phyloP scores from a whole-genome alignment of 2,888 invertebrate species.

The Helicoverpa assulta region DNA sequence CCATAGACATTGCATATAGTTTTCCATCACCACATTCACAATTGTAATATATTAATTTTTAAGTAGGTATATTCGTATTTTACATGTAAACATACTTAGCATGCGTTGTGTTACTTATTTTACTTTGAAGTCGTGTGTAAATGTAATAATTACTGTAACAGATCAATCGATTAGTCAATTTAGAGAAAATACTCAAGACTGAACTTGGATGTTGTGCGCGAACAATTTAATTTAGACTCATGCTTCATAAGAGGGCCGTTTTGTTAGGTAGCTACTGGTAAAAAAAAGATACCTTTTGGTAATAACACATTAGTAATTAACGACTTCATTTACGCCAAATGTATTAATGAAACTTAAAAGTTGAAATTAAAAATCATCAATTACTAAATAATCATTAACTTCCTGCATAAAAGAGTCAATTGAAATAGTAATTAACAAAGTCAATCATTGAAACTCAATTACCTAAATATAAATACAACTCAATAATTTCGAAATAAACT shows the following conservation, averaged over 20 bases:
- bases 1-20: constrained; percentile 15
- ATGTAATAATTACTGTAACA: constrained; percentile 62
- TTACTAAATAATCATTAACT: constrained; percentile 12
- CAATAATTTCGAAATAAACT: no score
- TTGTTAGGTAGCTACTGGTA: constrained; percentile 7
- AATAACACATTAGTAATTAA: no score
- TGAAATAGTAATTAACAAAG: not conserved
- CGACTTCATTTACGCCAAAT: no score
- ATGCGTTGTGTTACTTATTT: constrained; percentile 22
- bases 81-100: constrained; percentile 1
- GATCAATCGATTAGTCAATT: constrained; percentile 85
- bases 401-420: constrained; percentile 36
- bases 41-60: not conserved
- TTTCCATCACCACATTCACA: constrained; percentile 15
- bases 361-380: no score
- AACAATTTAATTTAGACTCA: constrained; percentile 48
- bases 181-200: constrained; percentile 86
- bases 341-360: no score
- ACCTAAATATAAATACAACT: no score
- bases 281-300: not conserved
- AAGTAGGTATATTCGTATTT: constrained; percentile 24
- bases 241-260: constrained; percentile 38
- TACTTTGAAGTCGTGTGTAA: constrained; percentile 32
- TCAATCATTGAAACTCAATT: constrained; percentile 6
- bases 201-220: constrained; percentile 79